Evolutionary conservation across 2,797 vertebrate species (phyloP).

Genomic region (Sebastes cheni): DNA sequence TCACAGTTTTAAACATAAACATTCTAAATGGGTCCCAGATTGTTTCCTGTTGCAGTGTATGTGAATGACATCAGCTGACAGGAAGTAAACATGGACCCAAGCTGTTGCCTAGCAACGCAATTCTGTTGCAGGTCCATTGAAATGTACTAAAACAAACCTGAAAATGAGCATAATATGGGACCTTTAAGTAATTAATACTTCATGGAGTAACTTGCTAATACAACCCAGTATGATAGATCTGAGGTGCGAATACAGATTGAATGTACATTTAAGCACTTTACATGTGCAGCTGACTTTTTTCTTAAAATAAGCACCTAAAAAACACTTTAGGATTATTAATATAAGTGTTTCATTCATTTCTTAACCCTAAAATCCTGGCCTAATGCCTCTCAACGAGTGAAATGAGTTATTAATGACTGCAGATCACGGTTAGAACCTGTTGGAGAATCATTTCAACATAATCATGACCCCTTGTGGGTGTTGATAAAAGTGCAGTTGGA

Average conservation of each 20-base stretch:
- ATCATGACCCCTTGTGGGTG: constrained; percentile 66
- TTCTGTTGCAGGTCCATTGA: too few relatives aligned
- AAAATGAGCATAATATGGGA: too few relatives aligned
- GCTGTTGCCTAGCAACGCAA: too few relatives aligned
- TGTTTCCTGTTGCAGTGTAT: too few relatives aligned
- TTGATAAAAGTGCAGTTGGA: constrained; percentile 26
- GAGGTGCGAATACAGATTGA: neutral
- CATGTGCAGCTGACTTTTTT: neutral
- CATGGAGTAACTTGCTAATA: neutral
- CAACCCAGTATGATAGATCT: neutral
- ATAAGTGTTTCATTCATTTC: neutral
- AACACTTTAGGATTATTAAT: neutral
- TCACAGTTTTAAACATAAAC: too few relatives aligned
- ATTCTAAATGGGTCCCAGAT: too few relatives aligned
- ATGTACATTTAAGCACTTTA: neutral
- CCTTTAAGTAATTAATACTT: neutral
- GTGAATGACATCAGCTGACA: too few relatives aligned
- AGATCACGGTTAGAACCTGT: neutral
- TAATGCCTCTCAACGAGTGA: too few relatives aligned
- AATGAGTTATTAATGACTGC: neutral
- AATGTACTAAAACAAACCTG: too few relatives aligned
- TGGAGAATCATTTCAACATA: constrained; percentile 5
- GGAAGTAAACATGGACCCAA: too few relatives aligned
- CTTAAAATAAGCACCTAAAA: neutral
- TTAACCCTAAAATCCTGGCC: neutral